phyloP scores from a whole-genome alignment of 1,140 invertebrate genomes.

The Babylonia areolata region DNA sequence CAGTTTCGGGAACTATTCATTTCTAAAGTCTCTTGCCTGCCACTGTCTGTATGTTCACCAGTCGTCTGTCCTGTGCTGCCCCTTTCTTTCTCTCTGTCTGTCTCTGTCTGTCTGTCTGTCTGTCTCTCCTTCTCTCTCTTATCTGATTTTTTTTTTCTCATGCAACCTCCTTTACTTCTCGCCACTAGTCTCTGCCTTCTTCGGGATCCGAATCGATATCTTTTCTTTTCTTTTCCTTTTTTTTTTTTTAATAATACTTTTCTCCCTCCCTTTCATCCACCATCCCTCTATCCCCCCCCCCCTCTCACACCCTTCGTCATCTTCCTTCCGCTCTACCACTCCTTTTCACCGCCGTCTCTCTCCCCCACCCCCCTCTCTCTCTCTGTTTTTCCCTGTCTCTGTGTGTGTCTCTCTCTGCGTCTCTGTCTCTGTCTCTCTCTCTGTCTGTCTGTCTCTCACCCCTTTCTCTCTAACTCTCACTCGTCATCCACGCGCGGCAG shows the following conservation, averaged over 20 bases:
- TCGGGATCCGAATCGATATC: neutral
- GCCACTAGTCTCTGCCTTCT: neutral
- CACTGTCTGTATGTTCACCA: neutral
- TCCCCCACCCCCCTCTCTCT: neutral
- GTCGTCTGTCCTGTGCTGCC: too few species aligned
- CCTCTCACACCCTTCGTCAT: neutral
- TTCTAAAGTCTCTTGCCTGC: too few species aligned
- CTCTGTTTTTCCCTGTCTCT: neutral
- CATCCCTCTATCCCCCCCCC: neutral
- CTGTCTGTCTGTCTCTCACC: neutral
- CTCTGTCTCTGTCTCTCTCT: too few species aligned
- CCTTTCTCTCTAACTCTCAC: neutral
- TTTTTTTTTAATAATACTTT: neutral
- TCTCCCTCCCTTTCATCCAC: slow-evolving; percentile 1
- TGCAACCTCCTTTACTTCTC: too few species aligned
- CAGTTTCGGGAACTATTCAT: too few species aligned
- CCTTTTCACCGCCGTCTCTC: too few species aligned
- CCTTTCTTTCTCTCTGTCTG: neutral
- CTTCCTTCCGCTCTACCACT: neutral
- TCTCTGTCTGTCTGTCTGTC: neutral
- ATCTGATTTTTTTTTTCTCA: neutral
- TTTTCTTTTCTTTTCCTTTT: neutral
- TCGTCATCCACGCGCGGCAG: neutral
- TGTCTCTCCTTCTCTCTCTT: neutral
- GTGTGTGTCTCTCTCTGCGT: neutral